Evolutionary conservation across 2,888 invertebrate species (phyloP).

Genomic region (Blera fallax): DNA sequence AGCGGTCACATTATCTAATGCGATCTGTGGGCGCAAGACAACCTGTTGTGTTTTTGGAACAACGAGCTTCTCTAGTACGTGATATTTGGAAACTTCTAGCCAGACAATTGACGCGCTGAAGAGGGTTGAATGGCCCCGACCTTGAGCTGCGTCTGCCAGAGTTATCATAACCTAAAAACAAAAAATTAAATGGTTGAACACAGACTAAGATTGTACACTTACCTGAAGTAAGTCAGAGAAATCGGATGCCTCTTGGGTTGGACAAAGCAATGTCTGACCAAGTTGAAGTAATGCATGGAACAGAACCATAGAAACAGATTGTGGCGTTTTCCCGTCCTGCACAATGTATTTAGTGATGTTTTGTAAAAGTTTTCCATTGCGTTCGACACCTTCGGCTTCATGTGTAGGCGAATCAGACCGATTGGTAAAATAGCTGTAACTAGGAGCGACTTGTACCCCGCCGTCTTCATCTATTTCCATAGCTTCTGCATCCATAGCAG

Average conservation of each 20-base stretch:
- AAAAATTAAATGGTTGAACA: not conserved
- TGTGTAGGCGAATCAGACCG: conserved; percentile 80
- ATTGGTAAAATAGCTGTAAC: conserved; percentile 82
- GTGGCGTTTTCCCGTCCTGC: conserved; percentile 83
- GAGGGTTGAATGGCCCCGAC: conserved; percentile 88
- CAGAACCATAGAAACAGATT: conserved; percentile 82
- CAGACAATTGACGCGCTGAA: conserved; percentile 91
- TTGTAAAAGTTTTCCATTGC: conserved; percentile 87
- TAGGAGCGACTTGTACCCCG: conserved; percentile 76
- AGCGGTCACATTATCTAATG: conserved; percentile 91
- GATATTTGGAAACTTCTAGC: conserved; percentile 87
- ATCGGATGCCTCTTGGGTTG: conserved; percentile 86
- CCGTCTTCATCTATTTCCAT: conserved; percentile 82
- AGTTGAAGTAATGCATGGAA: conserved; percentile 89
- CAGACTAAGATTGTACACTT: not conserved
- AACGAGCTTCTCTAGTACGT: conserved; percentile 77
- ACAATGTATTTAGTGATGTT: conserved; percentile 88
- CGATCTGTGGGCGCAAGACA: conserved; percentile 77
- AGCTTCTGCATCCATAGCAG: conserved; percentile 78
- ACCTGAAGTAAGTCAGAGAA: conserved; percentile 88
- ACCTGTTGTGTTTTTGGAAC: conserved; percentile 73
- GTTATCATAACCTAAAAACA: conserved; percentile 87
- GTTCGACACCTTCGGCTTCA: conserved; percentile 81
- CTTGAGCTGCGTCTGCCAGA: conserved; percentile 91
- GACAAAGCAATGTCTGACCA: conserved; percentile 86